These are phyloP conservation scores for Vollenhovia emeryi DNA, from an alignment of 1,140 invertebrate species.

Conservation along the genomic window DNA sequence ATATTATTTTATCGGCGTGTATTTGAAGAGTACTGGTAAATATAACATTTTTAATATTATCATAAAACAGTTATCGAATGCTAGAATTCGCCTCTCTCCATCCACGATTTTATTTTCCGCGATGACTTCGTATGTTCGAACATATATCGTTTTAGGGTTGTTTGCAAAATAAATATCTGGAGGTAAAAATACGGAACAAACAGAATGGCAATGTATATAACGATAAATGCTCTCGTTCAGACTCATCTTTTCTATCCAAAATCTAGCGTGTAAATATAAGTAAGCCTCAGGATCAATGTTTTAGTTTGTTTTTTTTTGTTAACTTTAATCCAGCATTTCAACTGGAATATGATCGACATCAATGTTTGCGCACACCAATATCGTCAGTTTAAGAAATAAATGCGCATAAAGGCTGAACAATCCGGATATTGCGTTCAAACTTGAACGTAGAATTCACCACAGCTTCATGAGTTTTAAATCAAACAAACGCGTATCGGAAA, in stretches of 20 bases:
- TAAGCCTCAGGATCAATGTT: constrained; percentile 1
- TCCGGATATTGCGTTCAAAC: neutral
- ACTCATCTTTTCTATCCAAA: neutral
- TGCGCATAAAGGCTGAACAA: neutral
- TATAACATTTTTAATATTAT: constrained; percentile 36
- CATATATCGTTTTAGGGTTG: neutral
- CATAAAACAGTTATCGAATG: constrained; percentile 1
- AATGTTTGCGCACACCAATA: neutral
- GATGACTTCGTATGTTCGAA: constrained; percentile 27
- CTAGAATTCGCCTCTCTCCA: neutral
- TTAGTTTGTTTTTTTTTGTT: constrained; percentile 9
- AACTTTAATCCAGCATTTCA: constrained; percentile 13
- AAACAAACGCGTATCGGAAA: neutral
- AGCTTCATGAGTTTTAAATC: neutral
- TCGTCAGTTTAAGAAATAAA: constrained; percentile 31
- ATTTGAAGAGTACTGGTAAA: constrained; percentile 5
- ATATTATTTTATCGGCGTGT: constrained; percentile 17
- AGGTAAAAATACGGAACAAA: constrained; percentile 4
- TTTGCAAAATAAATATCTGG: constrained; percentile 38
- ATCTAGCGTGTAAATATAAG: constrained; percentile 40
- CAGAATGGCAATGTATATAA: neutral
- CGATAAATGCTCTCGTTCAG: neutral
- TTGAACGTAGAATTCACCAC: constrained; percentile 9
- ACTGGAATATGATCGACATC: neutral
- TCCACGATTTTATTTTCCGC: constrained; percentile 2